Evolutionary conservation across 2,888 invertebrate species (phyloP), one percentile per base, ranked within the genome.

Genomic region (Monochamus alternatus): DNA sequence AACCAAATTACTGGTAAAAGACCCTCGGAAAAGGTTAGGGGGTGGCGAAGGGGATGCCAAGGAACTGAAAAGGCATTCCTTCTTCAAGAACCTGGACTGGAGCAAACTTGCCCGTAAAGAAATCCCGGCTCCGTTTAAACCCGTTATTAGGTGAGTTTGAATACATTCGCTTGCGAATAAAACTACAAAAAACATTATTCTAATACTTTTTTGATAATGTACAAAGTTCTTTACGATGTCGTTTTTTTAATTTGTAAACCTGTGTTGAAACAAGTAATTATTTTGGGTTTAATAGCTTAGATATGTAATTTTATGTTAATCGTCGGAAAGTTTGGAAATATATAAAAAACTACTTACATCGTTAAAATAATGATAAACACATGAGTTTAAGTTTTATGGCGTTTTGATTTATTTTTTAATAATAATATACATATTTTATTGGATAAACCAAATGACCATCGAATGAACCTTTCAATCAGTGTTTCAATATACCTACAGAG

Each of bases 61-160:
- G 63, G 98, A 98, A 87, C 92, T 99, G 78, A 98, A 98, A 89
- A 92, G 92, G 80, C 98, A 98, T 89, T 89, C 93, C 3, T 98
- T 98, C 90, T 98, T 98, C 90, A 93, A 92, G 91, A 93, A 89
- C 76, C 89, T 97, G 44, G 94, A 96, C 88, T 99, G 98, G 98
- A 91, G 92, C 14, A 93, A 94, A 68, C 90, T 98, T 66, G 93
- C 95, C 1, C 90, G 91, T 1, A 95, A 97, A 85, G 92, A 93
- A 82, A 92, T 97, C 74, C 89, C 93, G 12, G 97, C 98, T 0
- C 98, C 98, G 1, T 97, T 98, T 90, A 94, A 95, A 81, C 99
- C 98, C n/a, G 92, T 92, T 74, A 94, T 98, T 77, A 89, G 90
- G 89, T 89, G 84, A 81, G 81, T 79, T 32, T 75, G 14, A 10